Evolutionary conservation across 2,113 vertebrate species (phyloP).

Genomic region (Cichladusa arquata): DNA sequence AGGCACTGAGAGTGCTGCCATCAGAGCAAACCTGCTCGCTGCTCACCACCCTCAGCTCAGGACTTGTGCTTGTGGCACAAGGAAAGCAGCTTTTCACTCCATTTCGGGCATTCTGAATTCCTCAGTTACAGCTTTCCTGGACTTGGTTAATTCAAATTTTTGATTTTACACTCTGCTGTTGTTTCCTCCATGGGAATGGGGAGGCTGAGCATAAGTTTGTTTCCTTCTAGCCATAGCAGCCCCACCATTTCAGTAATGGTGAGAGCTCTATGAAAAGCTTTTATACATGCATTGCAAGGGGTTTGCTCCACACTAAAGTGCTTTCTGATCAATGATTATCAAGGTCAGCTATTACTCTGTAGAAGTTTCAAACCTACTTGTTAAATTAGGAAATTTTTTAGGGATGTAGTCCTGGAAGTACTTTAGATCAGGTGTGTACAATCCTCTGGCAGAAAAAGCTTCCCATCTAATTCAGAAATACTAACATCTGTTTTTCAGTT

Average conservation of each 20-base stretch:
- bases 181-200: accelerated
- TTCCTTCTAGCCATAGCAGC: background rate
- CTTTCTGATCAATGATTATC: background rate
- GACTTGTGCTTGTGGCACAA: background rate
- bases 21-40: background rate
- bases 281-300: background rate
- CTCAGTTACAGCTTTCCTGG: background rate
- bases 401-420: background rate
- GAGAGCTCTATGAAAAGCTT: background rate
- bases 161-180: background rate
- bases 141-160: background rate
- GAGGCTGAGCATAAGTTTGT: background rate
- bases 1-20: accelerated
- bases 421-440: background rate
- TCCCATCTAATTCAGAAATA: background rate
- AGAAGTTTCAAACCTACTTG: background rate
- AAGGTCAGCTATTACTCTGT: background rate
- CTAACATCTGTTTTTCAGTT: background rate
- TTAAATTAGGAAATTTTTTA: background rate
- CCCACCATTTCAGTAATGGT: background rate
- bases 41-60: background rate
- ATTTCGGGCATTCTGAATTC: background rate
- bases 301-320: background rate
- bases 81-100: background rate
- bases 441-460: background rate